Evolutionary conservation across 2,888 invertebrate species (phyloP).

Genomic region (Slavum lentiscoides): DNA sequence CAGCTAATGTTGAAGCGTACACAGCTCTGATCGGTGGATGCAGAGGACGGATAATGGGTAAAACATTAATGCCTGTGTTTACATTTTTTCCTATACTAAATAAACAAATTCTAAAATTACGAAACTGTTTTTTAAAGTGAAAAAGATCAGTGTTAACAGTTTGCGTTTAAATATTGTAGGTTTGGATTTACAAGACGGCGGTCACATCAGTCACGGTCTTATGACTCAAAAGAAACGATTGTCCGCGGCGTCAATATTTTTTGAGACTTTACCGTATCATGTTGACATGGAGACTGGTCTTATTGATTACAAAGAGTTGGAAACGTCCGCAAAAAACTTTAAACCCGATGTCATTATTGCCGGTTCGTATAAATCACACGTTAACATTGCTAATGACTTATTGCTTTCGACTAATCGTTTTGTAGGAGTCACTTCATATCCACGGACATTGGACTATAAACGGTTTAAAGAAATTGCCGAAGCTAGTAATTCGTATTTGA

Average conservation of each 20-base stretch:
- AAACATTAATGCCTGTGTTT: no score
- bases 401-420: neutral
- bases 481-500: constrained; percentile 80
- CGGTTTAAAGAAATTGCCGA: constrained; percentile 83
- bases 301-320: constrained; percentile 89
- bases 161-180: constrained; percentile 61
- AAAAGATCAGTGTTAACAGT: neutral
- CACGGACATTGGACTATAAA: constrained; percentile 88
- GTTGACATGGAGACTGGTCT: constrained; percentile 77
- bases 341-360: constrained; percentile 92
- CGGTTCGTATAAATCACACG: constrained; percentile 61
- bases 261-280: constrained; percentile 98
- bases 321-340: constrained; percentile 80
- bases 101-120: no score
- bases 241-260: constrained; percentile 95
- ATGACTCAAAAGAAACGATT: constrained; percentile 88
- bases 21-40: constrained; percentile 83
- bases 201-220: constrained; percentile 90
- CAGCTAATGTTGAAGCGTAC: constrained; percentile 96
- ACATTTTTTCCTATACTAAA: no score
- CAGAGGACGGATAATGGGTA: constrained; percentile 92
- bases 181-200: constrained; percentile 93
- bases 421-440: constrained; percentile 83
- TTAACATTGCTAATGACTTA: no score
- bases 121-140: neutral